Percentiles rank a stretch among this genome's conserved stretches.
These are phyloP conservation scores for Luffia ferchaultella DNA, from an alignment of 2,888 invertebrate species.

Conservation along the genomic window DNA sequence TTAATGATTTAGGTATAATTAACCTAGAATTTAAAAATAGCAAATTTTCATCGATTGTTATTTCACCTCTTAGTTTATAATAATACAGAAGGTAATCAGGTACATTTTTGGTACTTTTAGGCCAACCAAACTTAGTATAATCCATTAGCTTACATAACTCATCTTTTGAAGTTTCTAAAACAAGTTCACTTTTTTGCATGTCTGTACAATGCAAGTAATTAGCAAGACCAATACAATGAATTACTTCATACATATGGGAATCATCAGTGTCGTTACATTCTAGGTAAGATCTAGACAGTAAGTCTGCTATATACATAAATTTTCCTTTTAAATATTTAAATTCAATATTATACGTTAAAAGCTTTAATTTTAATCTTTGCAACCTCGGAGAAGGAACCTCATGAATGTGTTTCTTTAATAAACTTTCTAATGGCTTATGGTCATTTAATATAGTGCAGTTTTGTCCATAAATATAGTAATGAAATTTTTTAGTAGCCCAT, in stretches of 20 bases:
- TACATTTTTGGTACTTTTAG: slow-evolving; percentile 8
- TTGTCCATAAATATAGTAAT: slow-evolving; percentile 23
- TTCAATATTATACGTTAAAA: slow-evolving; percentile 21
- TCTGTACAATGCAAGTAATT: slow-evolving; percentile 13
- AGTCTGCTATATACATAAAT: slow-evolving; percentile 21
- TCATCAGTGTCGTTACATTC: slow-evolving; percentile 11
- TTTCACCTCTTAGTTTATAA: slow-evolving; percentile 11
- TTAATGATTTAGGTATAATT: slow-evolving; percentile 11
- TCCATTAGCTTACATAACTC: slow-evolving; percentile 5
- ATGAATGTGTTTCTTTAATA: slow-evolving; percentile 21
- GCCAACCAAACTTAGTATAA: slow-evolving; percentile 13
- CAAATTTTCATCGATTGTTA: slow-evolving; percentile 9
- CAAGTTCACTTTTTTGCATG: slow-evolving; percentile 11
- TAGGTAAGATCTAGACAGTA: slow-evolving; percentile 18
- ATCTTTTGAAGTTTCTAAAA: slow-evolving; percentile 3
- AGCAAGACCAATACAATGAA: slow-evolving; percentile 14
- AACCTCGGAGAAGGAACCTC: slow-evolving; percentile 20
- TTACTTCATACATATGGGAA: slow-evolving; percentile 11
- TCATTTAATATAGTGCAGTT: slow-evolving; percentile 21
- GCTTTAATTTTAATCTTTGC: slow-evolving; percentile 21
- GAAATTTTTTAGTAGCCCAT: slow-evolving; percentile 26
- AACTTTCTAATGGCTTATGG: slow-evolving; percentile 25
- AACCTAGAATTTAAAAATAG: slow-evolving; percentile 12
- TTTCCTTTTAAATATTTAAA: slow-evolving; percentile 21
- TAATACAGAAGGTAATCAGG: slow-evolving; percentile 10